Conservation (phyloP, 2,888 invertebrate genomes). For the Eupithecia abbreviata region DNA sequence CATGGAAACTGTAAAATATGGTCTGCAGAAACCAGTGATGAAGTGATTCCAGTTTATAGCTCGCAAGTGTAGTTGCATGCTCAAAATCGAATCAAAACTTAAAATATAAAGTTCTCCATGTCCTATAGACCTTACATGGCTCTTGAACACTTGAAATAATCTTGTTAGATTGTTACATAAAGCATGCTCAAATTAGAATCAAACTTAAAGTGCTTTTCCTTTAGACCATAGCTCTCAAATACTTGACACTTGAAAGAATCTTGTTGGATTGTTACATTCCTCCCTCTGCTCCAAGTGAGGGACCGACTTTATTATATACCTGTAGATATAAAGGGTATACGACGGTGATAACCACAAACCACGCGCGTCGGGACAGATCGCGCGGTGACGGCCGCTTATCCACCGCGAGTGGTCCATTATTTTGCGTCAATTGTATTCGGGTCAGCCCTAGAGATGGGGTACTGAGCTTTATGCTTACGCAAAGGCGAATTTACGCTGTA, state of each 20-base stretch:
- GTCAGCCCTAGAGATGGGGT: conserved; percentile 14
- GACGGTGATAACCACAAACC: conserved; percentile 16
- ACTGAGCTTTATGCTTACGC: background rate
- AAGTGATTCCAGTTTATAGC: too few species aligned
- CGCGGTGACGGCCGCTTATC: conserved; percentile 26
- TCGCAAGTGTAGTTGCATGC: too few species aligned
- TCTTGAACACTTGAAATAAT: too few species aligned
- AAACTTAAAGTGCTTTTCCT: too few species aligned
- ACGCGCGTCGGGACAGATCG: conserved; percentile 15
- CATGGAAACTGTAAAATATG: too few species aligned
- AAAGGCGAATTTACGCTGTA: conserved; percentile 1
- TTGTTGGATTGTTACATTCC: background rate
- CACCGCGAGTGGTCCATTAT: conserved; percentile 37
- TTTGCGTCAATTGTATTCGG: conserved; percentile 36
- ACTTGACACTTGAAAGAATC: background rate
- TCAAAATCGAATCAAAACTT: too few species aligned
- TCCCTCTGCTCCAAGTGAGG: background rate
- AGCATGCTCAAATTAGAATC: too few species aligned
- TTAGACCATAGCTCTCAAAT: too few species aligned
- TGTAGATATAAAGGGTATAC: conserved; percentile 10
- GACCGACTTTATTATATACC: background rate
- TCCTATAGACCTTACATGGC: background rate
- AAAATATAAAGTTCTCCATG: background rate
- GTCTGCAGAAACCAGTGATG: too few species aligned
- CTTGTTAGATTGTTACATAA: too few species aligned